Evolutionary conservation across 2,888 invertebrate species (phyloP), one percentile per base, ranked within the genome.

Genomic region (Hypolimnas misippus): DNA sequence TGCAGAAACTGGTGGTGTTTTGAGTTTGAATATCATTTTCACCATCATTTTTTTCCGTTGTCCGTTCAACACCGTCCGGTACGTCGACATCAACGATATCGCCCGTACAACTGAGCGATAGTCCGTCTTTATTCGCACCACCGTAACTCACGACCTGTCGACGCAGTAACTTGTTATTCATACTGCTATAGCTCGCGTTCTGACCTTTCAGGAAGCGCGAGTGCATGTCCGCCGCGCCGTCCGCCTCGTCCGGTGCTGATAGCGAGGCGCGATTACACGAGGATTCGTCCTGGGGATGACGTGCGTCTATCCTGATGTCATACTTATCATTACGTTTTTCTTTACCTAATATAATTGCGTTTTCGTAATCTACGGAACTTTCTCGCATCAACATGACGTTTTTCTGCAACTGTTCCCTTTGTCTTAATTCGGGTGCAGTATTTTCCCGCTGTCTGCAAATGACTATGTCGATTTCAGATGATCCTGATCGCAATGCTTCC

Each of bases 331-430:
- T 76, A 54, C 92, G 88, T 80, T 84, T 89, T 82, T 89, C 90
- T 73, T 91, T 90, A 63, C 93, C 93, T 69, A 93, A 85, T 63
- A 93, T 92, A 57, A 93, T 89, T 44, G 91, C 93, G 76, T 95
- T 94, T 74, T 95, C 95, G 71, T 95, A 95, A 84, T 95, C 95
- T 1, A 95, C 95, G 29, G 94, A 94, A 78, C 94, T 95, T 83
- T 95, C 95, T 66, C 93, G 93, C 92, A 95, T 93, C 59, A 89
- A 68, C 7, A 79, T 65, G 6, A 78, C 68, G 38, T 70, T 82
- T 66, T 75, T 81, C 67, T 82, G 84, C 3, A 81, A 70, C n/a
- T 70, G 58, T 58, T 81, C 81, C 64, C 79, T 78, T 71, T 82
- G 83, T 65, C 76, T 78, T 7, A 65, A 51, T 51, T 84, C 81